Evolutionary conservation across 2,113 vertebrate species (phyloP).

Genomic region (Camelus dromedarius): DNA sequence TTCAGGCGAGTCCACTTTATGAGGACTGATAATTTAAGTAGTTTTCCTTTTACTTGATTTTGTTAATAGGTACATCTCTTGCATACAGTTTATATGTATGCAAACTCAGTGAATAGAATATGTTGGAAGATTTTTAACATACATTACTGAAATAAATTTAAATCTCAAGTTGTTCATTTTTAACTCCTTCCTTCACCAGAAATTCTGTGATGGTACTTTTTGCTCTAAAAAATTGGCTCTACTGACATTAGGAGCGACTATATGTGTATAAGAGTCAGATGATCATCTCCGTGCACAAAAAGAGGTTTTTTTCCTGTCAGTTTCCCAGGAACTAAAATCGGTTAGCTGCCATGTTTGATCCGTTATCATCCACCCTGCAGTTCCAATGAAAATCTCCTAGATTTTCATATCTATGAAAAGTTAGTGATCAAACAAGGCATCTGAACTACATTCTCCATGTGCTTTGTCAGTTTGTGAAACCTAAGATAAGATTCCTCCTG

Average conservation of each 20-base stretch:
- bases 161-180: neutral
- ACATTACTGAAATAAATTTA: neutral
- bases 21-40: neutral
- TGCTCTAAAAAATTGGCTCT: neutral
- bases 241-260: neutral
- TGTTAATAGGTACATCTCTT: neutral
- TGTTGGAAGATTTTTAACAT: neutral
- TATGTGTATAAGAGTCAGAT: neutral
- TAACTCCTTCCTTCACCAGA: neutral
- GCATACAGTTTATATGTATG: neutral
- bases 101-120: neutral
- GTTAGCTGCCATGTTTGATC: slow-evolving; percentile 74
- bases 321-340: slow-evolving; percentile 56
- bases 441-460: slow-evolving; percentile 64
- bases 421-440: slow-evolving; percentile 68
- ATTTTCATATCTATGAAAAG: slow-evolving; percentile 81
- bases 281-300: neutral
- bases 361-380: slow-evolving; percentile 64
- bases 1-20: neutral
- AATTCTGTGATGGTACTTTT: neutral
- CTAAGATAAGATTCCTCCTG: slow-evolving; percentile 81
- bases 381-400: slow-evolving; percentile 66
- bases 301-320: neutral
- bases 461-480: slow-evolving; percentile 77
- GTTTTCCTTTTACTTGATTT: neutral